Base-by-base conservation (phyloP, 2,797 vertebrate genomes). In the Cetoscarus ocellatus region DNA sequence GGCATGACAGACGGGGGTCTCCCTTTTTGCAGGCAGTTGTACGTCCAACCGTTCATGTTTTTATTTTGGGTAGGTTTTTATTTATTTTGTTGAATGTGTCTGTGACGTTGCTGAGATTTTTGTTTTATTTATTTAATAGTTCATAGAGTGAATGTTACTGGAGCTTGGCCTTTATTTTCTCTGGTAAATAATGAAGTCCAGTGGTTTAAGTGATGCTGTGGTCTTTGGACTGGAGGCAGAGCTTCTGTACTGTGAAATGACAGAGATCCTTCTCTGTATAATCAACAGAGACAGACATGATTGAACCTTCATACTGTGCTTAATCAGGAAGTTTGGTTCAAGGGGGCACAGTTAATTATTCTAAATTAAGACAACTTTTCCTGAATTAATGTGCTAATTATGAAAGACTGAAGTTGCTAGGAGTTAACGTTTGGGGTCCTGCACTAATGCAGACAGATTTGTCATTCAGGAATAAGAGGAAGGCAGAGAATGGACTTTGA, bases 51-150 rank as follows among this genome's bases (percentile, higher is more conserved):
- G 58, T 77, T 85, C 77, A 73, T 15, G 59, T 82, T 84, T 27
- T 79, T 71, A 83, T 68, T 82, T 70, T 64, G 81, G 70, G 70
- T 78, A 71, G 59, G 38, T 39, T 72, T 85, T 79, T 75, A 70
- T 83, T 86, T 80, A 76, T 82, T 81, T 73, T 73, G 56, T 61
- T 66, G 52, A 53, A 69, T 68, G 67, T 84, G 82, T 74, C 70
- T 73, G 75, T 88, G 83, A 80, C 70, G 39, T 79, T 14, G 70
- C 54, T 84, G 70, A 73, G 67, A 69, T 75, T 56, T 49, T 70
- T 64, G 61, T n/a, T 71, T 59, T 86, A 82, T 91, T 86, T 86
- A 84, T 90, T 89, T 80, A 71, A 54, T 66, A 70, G 63, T 57
- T 65, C 42, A 69, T 65, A 49, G 77, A 74, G 70, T 75, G 78